A percentile compares a stretch with the other conserved stretches of the same genome.
Conservation (phyloP, 2,113 vertebrate species). For the Passer montanus region DNA sequence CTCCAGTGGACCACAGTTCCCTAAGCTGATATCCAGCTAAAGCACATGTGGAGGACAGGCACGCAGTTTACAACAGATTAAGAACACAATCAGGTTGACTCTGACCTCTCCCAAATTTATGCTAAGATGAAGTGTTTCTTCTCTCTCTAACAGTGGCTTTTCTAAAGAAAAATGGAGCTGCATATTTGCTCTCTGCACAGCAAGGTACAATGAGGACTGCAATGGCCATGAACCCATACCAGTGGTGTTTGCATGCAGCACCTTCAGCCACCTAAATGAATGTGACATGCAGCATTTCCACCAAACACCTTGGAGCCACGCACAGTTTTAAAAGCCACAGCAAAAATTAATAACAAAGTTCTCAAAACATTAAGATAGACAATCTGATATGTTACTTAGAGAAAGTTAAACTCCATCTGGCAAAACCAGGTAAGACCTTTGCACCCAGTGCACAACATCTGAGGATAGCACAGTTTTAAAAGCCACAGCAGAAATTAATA, state of each 20-base stretch:
- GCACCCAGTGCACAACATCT: background rate
- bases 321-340: background rate
- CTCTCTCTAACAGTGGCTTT: background rate
- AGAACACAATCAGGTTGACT: background rate
- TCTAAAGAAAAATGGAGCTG: background rate
- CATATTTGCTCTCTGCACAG: background rate
- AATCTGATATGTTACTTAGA: background rate
- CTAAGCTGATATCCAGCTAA: background rate
- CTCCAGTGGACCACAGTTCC: background rate
- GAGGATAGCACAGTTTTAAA: too few relatives aligned
- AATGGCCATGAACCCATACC: rapidly evolving
- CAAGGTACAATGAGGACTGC: background rate
- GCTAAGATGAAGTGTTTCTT: background rate
- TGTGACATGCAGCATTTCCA: background rate
- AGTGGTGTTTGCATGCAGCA: background rate
- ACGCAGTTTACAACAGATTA: background rate
- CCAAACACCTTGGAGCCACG: background rate
- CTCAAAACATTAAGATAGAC: background rate
- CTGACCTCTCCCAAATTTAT: background rate
- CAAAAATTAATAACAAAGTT: background rate
- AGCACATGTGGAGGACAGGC: background rate
- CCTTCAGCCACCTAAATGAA: background rate
- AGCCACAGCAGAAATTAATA: too few relatives aligned
- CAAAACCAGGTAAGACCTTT: background rate
- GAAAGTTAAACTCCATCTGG: background rate